A percentile compares a stretch with the other conserved stretches of the same genome.
phyloP scores from a whole-genome alignment of 2,113 vertebrate species.

The Philantomba maxwellii region DNA sequence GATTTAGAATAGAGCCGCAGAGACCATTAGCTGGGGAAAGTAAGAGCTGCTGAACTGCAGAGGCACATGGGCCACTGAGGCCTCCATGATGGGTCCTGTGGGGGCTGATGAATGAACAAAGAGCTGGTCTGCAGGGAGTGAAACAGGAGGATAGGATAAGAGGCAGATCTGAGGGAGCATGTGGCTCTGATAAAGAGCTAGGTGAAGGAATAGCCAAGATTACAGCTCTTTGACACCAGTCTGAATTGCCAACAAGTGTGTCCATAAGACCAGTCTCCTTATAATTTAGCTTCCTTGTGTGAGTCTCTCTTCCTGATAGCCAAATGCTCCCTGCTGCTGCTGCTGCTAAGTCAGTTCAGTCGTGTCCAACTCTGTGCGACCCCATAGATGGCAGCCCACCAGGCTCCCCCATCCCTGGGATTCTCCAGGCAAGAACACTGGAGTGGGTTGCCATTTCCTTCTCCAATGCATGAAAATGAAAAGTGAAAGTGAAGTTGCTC shows the following conservation, averaged over 20 bases:
- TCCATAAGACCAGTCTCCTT: background rate
- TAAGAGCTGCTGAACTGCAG: background rate
- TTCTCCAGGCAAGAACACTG: no score
- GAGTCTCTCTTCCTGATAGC: background rate
- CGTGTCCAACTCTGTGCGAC: no score
- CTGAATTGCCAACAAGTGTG: accelerated
- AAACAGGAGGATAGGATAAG: background rate
- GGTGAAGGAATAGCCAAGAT: background rate
- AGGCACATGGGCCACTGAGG: background rate
- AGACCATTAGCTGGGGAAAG: background rate
- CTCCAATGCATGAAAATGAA: background rate
- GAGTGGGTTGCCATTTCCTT: no score
- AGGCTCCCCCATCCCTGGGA: no score
- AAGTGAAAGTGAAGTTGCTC: no score
- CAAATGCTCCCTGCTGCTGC: background rate
- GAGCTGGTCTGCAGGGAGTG: background rate
- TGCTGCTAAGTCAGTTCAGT: no score
- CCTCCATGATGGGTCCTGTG: background rate
- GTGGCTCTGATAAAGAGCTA: background rate
- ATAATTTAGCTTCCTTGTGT: background rate
- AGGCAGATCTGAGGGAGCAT: background rate
- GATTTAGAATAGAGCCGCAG: background rate
- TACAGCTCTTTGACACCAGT: background rate
- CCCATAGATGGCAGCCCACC: no score
- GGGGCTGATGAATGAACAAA: background rate